Conservation (phyloP, 2,888 invertebrate species). For the Cynaeus angustus region DNA sequence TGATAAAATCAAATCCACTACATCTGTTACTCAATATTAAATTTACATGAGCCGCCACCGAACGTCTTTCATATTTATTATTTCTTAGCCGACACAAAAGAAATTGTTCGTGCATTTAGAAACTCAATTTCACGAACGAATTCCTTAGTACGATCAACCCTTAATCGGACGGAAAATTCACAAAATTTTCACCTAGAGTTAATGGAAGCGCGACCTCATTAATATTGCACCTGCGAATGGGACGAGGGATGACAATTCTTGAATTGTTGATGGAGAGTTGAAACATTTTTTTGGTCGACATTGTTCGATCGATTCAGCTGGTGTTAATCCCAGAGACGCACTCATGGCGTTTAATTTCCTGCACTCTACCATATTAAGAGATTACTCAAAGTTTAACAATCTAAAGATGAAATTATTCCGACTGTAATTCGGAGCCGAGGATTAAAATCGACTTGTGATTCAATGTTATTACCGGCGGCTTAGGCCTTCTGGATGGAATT, state of each 20-base stretch:
- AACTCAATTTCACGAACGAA: constrained; percentile 45
- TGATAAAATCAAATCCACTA: constrained; percentile 46
- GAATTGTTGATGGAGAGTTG: constrained; percentile 19
- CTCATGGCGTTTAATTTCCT: constrained; percentile 42
- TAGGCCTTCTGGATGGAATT: constrained; percentile 1
- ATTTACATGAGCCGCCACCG: constrained; percentile 40
- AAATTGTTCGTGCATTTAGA: constrained; percentile 40
- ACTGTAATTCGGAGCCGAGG: constrained; percentile 38
- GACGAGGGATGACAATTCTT: constrained; percentile 28
- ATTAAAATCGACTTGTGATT: constrained; percentile 37
- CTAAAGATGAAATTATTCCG: constrained; percentile 40
- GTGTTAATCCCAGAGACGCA: constrained; percentile 15
- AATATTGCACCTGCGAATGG: neutral
- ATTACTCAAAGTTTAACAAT: constrained; percentile 40
- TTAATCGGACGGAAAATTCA: constrained; percentile 28
- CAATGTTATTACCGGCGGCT: constrained; percentile 27
- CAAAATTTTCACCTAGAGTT: neutral
- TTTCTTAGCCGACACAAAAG: constrained; percentile 42
- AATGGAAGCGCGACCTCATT: neutral
- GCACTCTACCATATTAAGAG: constrained; percentile 39
- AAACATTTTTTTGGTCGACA: constrained; percentile 8
- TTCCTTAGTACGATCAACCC: constrained; percentile 18
- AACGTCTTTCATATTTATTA: constrained; percentile 41
- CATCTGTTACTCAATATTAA: constrained; percentile 44
- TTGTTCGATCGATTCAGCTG: constrained; percentile 25